These are phyloP conservation scores for Oreortyx pictus DNA, from an alignment of 2,797 vertebrate species.

Conservation along the genomic window DNA sequence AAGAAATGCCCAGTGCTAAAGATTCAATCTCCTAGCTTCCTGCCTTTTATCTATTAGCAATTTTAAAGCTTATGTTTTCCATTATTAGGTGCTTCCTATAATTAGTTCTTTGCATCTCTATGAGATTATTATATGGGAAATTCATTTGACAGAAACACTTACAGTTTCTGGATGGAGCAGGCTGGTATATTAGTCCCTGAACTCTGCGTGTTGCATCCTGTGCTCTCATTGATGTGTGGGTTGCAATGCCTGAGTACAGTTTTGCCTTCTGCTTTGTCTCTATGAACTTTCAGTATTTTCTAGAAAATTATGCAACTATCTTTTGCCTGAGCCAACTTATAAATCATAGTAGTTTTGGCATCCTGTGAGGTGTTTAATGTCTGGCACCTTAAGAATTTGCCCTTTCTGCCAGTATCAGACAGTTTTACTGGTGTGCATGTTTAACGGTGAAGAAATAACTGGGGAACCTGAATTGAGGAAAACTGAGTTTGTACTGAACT, in stretches of 20 bases:
- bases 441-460: not conserved
- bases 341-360: not conserved
- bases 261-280: slow-evolving; percentile 37
- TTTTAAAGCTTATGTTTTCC: slow-evolving; percentile 28
- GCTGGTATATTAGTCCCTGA: not conserved
- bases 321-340: not conserved
- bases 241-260: not conserved
- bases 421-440: not conserved
- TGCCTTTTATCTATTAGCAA: not conserved
- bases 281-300: not conserved
- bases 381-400: not conserved
- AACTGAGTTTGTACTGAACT: not conserved
- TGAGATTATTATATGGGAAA: slow-evolving; percentile 8
- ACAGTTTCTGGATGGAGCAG: slow-evolving; percentile 2
- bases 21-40: not conserved
- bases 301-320: not conserved
- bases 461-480: not conserved
- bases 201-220: not conserved
- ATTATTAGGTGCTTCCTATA: slow-evolving; percentile 29
- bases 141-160: slow-evolving; percentile 32
- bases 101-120: slow-evolving; percentile 31
- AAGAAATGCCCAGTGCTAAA: not conserved
- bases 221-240: slow-evolving; percentile 4
- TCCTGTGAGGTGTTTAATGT: not conserved
- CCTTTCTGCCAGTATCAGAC: not conserved